phyloP scores from a whole-genome alignment of 2,888 invertebrate genomes.

The Orthosia incerta region DNA sequence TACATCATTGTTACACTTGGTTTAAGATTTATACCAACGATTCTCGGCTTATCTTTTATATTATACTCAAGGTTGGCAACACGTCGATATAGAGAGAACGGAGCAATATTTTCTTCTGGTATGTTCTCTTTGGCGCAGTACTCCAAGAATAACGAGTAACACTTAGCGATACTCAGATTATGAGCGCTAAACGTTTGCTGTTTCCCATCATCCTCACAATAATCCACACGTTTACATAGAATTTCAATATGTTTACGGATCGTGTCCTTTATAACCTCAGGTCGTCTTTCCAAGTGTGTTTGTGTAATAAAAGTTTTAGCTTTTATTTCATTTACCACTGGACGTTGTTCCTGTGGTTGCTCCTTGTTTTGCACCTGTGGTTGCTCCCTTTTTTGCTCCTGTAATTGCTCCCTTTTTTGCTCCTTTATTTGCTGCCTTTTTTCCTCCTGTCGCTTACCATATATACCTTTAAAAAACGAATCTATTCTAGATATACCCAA shows the following conservation, averaged over 20 bases:
- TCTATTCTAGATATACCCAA: constrained; percentile 2
- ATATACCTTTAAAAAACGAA: not conserved
- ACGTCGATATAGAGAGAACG: not conserved
- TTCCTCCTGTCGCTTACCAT: too few relatives aligned
- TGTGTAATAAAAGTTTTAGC: not conserved
- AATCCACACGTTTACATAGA: not conserved
- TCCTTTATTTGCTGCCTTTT: not conserved
- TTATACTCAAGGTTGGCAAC: constrained; percentile 17
- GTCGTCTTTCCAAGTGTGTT: constrained; percentile 15
- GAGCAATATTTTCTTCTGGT: constrained; percentile 2
- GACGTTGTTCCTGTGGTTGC: too few relatives aligned
- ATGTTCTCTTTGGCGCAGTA: constrained; percentile 4
- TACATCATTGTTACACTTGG: too few relatives aligned
- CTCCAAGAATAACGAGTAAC: constrained; percentile 15
- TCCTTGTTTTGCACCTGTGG: too few relatives aligned
- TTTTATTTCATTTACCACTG: not conserved
- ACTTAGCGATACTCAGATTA: not conserved
- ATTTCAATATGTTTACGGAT: constrained; percentile 30
- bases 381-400: too few relatives aligned
- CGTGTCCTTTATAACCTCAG: constrained; percentile 8
- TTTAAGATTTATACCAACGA: too few relatives aligned
- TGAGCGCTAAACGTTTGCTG: not conserved
- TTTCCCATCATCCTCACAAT: not conserved
- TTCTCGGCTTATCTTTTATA: not conserved
- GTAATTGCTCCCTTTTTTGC: too few relatives aligned